These are phyloP conservation scores for Odontamblyopus rebecca DNA, from an alignment of 2,797 vertebrate species.

Conservation along the genomic window DNA sequence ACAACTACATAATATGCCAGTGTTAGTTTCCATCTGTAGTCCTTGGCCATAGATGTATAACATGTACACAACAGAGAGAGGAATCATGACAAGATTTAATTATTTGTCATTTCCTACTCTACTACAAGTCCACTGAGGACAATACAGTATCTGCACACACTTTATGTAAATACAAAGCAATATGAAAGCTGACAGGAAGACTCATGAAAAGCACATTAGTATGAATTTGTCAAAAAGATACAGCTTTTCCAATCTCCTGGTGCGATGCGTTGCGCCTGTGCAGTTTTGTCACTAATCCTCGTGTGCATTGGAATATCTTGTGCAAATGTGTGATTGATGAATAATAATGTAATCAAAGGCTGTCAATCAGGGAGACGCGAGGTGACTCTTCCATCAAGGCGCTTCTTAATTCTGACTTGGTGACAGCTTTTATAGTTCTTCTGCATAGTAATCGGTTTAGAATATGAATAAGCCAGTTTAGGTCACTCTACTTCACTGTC, in stretches of 20 bases:
- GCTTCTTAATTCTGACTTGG: conserved; percentile 56
- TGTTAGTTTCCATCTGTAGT: no score
- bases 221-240: conserved; percentile 12
- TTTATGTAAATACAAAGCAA: conserved; percentile 7
- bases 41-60: no score
- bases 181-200: background rate
- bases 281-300: conserved; percentile 12
- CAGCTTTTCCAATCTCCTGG: conserved; percentile 1
- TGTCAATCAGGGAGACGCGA: conserved; percentile 54
- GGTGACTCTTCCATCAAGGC: conserved; percentile 44
- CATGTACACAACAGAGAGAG: no score
- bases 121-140: background rate
- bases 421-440: conserved; percentile 57
- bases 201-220: background rate
- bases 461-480: conserved; percentile 45
- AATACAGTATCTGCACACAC: conserved; percentile 16
- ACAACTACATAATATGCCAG: no score
- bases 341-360: conserved; percentile 69
- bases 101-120: background rate
- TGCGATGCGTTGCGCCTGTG: conserved; percentile 9
- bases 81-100: no score
- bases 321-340: conserved; percentile 54
- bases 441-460: conserved; percentile 53
- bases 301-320: conserved; percentile 27
- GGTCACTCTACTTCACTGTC: conserved; percentile 43